Evolutionary conservation across 2,113 vertebrate genomes (phyloP).

Genomic region (Ptychochromis oligacanthus): DNA sequence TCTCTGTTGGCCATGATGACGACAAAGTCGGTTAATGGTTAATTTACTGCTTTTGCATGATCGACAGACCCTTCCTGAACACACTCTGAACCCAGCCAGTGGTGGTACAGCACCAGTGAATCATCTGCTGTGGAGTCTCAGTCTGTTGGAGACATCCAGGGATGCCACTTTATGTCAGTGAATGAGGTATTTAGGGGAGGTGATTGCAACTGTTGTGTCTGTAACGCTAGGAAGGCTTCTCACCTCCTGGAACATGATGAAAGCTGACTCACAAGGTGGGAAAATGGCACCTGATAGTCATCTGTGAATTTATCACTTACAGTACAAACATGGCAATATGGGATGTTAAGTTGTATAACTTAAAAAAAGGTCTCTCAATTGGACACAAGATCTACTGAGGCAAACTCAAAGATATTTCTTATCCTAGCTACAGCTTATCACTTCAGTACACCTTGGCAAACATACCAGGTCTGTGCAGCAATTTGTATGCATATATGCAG

Average conservation of each 20-base stretch:
- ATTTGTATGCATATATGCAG: background rate
- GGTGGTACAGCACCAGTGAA: conserved; percentile 44
- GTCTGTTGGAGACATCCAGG: conserved; percentile 53
- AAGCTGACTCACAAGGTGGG: conserved; percentile 57
- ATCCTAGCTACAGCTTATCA: background rate
- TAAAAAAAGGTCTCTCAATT: background rate
- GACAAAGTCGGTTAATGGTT: conserved; percentile 58
- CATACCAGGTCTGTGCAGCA: background rate
- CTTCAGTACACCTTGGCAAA: background rate
- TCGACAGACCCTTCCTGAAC: conserved; percentile 18
- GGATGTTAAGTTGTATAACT: conserved; percentile 11
- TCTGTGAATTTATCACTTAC: conserved; percentile 58
- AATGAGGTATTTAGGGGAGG: conserved; percentile 59
- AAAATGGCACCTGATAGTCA: conserved; percentile 61
- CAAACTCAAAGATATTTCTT: background rate
- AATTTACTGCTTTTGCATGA: conserved; percentile 50
- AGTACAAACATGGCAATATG: conserved; percentile 24
- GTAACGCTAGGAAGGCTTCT: conserved; percentile 57
- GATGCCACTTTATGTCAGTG: conserved; percentile 57
- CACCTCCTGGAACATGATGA: conserved; percentile 64
- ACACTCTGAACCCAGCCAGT: background rate
- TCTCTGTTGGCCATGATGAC: conserved; percentile 37
- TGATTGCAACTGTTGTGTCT: conserved; percentile 57
- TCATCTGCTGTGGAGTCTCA: conserved; percentile 49
- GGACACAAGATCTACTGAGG: background rate